A percentile compares a stretch with the other conserved stretches of the same genome.
Conservation (phyloP, 2,113 vertebrate species). For the Ptilonorhynchus violaceus region DNA sequence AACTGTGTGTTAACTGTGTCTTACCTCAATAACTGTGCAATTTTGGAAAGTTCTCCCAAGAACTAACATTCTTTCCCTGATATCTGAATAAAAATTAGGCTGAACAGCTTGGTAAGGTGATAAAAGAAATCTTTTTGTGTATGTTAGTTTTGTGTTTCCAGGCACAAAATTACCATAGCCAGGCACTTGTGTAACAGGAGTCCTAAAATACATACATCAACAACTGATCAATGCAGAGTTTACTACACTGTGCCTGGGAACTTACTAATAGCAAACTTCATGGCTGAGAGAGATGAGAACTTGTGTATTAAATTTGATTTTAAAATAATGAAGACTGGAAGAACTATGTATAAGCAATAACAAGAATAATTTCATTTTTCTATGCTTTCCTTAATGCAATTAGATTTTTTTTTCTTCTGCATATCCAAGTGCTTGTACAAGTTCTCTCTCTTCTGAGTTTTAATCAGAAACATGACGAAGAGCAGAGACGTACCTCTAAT, state of each 20-base stretch:
- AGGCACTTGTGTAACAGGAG: slow-evolving; percentile 26
- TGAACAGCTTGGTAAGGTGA: background rate
- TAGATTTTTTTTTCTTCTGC: background rate
- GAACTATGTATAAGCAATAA: background rate
- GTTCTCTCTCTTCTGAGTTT: background rate
- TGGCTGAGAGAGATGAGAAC: background rate
- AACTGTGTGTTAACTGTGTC: background rate
- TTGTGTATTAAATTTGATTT: slow-evolving; percentile 13
- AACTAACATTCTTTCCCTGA: background rate
- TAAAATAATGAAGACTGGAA: slow-evolving; percentile 38
- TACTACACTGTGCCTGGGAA: background rate
- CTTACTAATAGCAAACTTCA: slow-evolving; percentile 17
- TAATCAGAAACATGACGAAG: background rate
- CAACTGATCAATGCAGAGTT: slow-evolving; percentile 31
- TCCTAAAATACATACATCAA: slow-evolving; percentile 17
- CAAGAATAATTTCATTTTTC: background rate
- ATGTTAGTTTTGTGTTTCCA: background rate
- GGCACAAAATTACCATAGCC: background rate
- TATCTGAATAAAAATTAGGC: background rate
- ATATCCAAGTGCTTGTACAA: background rate
- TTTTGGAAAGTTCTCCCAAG: background rate
- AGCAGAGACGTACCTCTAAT: background rate
- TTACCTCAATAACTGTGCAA: background rate
- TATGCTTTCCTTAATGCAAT: background rate
- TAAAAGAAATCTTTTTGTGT: background rate